These are phyloP conservation scores for Melanostoma mellinum DNA, from an alignment of 2,888 invertebrate genomes.

Conservation along the genomic window DNA sequence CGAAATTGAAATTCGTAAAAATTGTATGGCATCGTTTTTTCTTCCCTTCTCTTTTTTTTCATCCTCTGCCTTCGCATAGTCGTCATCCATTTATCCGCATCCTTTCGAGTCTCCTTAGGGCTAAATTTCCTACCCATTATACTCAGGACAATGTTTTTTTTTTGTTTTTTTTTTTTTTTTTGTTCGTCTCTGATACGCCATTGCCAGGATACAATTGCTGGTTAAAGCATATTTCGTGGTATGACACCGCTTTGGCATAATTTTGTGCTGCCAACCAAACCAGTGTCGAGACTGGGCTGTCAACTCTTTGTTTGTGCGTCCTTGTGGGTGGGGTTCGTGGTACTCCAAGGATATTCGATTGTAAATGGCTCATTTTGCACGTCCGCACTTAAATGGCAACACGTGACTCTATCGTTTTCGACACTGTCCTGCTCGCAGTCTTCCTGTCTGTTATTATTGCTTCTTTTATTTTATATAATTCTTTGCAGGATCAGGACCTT, in stretches of 20 bases:
- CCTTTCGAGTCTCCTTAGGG: slow-evolving; percentile 59
- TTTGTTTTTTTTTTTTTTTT: slow-evolving; percentile 45
- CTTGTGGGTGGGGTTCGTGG: slow-evolving; percentile 23
- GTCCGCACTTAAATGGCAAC: slow-evolving; percentile 80
- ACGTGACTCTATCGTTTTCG: slow-evolving; percentile 78
- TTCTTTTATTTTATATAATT: slow-evolving; percentile 74
- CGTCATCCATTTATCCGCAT: slow-evolving; percentile 40
- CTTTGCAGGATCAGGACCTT: slow-evolving; percentile 56
- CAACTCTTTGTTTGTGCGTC: slow-evolving; percentile 57
- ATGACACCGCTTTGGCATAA: slow-evolving; percentile 65
- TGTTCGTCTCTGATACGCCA: slow-evolving; percentile 35
- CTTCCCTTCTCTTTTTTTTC: not conserved
- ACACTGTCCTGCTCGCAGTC: slow-evolving; percentile 60
- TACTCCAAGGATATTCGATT: slow-evolving; percentile 60
- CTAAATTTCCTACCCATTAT: slow-evolving; percentile 54
- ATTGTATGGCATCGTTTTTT: slow-evolving; percentile 65
- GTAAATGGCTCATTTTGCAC: slow-evolving; percentile 79
- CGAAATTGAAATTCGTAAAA: slow-evolving; percentile 73
- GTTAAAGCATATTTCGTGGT: slow-evolving; percentile 71
- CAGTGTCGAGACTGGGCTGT: slow-evolving; percentile 20
- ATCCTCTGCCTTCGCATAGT: not conserved
- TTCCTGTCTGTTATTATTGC: slow-evolving; percentile 73
- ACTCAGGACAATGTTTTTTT: slow-evolving; percentile 45
- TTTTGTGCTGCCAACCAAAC: slow-evolving; percentile 53
- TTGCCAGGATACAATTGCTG: slow-evolving; percentile 64